phyloP scores from a whole-genome alignment of 1,140 invertebrate genomes.

The Papilio polyxenes region DNA sequence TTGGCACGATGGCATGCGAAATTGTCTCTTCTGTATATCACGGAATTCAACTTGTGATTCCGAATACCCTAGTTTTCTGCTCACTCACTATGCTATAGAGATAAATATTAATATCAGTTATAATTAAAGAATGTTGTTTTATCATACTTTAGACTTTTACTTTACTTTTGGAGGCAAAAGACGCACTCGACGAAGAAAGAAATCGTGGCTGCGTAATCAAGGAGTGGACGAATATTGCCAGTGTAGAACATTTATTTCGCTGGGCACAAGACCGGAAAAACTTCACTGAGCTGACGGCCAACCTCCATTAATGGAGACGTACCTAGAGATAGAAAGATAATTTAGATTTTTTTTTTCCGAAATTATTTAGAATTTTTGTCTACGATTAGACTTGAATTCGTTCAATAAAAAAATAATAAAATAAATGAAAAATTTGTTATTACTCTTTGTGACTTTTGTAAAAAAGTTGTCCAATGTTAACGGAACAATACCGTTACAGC shows the following conservation, averaged over 20 bases:
- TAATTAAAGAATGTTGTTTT: not conserved
- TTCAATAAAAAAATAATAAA: not conserved
- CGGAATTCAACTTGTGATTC: not conserved
- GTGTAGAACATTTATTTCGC: no score
- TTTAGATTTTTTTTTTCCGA: no score
- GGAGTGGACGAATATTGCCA: no score
- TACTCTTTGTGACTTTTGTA: not conserved
- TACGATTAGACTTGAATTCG: not conserved
- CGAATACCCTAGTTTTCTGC: not conserved
- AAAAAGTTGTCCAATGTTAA: not conserved
- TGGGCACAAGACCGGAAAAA: no score
- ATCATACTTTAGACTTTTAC: no score
- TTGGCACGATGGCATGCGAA: slow-evolving; percentile 56
- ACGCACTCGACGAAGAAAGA: no score
- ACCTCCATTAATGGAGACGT: no score
- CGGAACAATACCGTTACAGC: slow-evolving; percentile 17
- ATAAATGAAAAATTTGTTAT: not conserved
- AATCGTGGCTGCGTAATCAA: no score
- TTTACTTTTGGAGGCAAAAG: no score
- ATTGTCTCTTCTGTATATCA: slow-evolving; percentile 43
- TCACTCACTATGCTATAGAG: not conserved
- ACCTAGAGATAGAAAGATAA: no score
- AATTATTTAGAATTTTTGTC: no score
- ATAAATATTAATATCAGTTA: not conserved
- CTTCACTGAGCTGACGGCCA: no score